phyloP scores from a whole-genome alignment of 2,113 vertebrate species.

The Cavia porcellus region DNA sequence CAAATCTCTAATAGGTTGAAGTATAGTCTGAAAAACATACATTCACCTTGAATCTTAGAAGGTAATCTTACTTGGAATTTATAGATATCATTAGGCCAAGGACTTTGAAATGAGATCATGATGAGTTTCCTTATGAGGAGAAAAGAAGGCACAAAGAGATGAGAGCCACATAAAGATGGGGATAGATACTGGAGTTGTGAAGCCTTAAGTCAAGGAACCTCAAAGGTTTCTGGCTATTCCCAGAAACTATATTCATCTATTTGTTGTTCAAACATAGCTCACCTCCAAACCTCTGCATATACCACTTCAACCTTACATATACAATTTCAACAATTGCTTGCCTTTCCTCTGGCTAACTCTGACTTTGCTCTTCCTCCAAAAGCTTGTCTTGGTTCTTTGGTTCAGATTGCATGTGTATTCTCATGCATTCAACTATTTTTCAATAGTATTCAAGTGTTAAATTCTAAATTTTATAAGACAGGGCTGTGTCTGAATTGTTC shows the following conservation, averaged over 20 bases:
- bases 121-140: not conserved
- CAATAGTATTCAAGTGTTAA: conserved; percentile 44
- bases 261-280: not conserved
- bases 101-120: not conserved
- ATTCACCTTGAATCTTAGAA: not conserved
- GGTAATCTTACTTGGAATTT: not conserved
- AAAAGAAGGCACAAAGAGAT: not conserved
- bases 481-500: not conserved
- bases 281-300: conserved; percentile 23
- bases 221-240: not conserved
- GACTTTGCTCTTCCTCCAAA: not conserved
- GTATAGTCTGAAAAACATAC: not conserved
- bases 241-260: not conserved
- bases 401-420: not conserved
- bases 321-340: not conserved
- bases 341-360: not conserved
- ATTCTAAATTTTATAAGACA: conserved; percentile 47
- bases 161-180: not conserved
- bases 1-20: not conserved
- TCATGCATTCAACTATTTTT: not conserved
- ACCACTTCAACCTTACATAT: conserved; percentile 6
- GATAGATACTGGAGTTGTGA: not conserved
- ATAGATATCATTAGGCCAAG: not conserved
- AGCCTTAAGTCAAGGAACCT: not conserved
- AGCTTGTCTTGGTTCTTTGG: not conserved